Evolutionary conservation across 2,113 vertebrate species (phyloP).

Genomic region (Chaetodon trifascialis): DNA sequence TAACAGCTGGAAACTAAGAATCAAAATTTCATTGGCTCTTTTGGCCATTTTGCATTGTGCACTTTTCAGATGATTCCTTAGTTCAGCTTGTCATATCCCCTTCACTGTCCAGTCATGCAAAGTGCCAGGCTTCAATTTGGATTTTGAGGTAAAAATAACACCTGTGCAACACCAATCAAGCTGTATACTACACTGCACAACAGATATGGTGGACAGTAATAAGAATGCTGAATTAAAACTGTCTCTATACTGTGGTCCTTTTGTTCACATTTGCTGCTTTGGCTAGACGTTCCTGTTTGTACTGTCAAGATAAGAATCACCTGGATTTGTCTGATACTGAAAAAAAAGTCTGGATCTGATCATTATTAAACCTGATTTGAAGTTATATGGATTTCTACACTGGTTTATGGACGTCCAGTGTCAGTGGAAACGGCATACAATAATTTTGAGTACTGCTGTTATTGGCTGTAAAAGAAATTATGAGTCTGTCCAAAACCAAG

Average conservation of each 20-base stretch:
- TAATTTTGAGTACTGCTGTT: no score
- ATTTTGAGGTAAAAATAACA: background rate
- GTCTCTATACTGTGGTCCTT: no score
- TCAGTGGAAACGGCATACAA: no score
- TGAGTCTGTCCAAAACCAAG: no score
- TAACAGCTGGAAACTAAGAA: background rate
- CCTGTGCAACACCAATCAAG: background rate
- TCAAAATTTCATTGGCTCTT: background rate
- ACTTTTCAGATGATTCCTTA: background rate
- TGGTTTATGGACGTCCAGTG: no score
- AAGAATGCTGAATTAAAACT: background rate
- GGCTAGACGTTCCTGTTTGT: no score
- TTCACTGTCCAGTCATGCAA: background rate
- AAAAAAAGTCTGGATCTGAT: background rate
- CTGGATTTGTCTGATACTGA: background rate
- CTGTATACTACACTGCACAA: background rate
- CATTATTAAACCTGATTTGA: no score
- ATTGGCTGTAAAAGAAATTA: no score
- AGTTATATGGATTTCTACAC: no score
- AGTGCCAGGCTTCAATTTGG: background rate
- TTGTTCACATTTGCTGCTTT: background rate
- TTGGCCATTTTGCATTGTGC: background rate
- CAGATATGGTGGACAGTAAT: background rate
- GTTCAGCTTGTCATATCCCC: background rate
- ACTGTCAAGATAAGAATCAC: background rate